phyloP scores from a whole-genome alignment of 1,140 invertebrate genomes.

The Phocides pigmalion region DNA sequence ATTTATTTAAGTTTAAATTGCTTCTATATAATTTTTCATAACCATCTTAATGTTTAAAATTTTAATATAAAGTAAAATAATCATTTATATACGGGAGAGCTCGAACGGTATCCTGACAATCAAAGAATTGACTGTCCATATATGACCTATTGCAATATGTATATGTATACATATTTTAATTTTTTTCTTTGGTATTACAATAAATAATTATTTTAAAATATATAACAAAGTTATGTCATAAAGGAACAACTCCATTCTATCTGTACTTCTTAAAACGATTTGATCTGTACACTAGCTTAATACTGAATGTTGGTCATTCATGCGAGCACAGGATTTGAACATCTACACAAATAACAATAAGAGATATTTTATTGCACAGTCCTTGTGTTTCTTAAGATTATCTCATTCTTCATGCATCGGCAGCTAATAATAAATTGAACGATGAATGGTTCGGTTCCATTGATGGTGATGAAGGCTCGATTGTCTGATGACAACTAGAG shows the following conservation, averaged over 20 bases:
- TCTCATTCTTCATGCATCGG: slow-evolving; percentile 35
- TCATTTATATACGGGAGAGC: too few species aligned
- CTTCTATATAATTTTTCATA: too few species aligned
- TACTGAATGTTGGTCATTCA: slow-evolving; percentile 11
- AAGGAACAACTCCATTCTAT: slow-evolving; percentile 36
- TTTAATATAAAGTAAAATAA: too few species aligned
- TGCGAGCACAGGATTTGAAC: slow-evolving; percentile 26
- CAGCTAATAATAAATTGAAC: slow-evolving; percentile 55
- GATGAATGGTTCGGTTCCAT: slow-evolving; percentile 61
- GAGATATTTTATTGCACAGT: slow-evolving; percentile 14
- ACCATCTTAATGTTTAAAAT: too few species aligned
- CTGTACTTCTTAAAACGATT: slow-evolving; percentile 35
- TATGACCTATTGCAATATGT: too few species aligned
- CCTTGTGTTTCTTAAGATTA: slow-evolving; percentile 12
- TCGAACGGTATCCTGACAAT: too few species aligned
- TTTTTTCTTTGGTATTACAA: too few species aligned
- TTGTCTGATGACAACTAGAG: slow-evolving; percentile 56
- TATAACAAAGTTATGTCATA: too few species aligned
- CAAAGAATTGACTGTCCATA: too few species aligned
- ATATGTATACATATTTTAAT: too few species aligned
- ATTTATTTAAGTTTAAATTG: too few species aligned
- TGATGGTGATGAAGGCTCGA: slow-evolving; percentile 57
- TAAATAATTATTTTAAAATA: too few species aligned
- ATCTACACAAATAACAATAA: slow-evolving; percentile 25
- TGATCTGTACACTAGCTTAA: slow-evolving; percentile 23